A percentile compares a stretch with the other conserved stretches of the same genome.
Evolutionary conservation across 1,140 invertebrate genomes (phyloP).

Genomic region (Paramacrobiotus metropolitanus): DNA sequence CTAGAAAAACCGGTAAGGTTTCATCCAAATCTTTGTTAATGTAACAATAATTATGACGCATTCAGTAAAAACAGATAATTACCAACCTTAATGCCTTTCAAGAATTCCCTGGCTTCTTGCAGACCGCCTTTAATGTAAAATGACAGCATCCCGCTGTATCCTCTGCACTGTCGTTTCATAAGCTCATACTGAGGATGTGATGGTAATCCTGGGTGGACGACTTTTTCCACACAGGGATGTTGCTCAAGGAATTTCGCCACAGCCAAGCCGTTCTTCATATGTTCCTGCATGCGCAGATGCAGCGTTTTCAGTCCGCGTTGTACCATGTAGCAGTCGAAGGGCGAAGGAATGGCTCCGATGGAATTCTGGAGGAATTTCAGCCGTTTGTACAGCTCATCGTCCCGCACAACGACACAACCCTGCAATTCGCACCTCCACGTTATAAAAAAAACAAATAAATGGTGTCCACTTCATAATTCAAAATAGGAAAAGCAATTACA

Average conservation of each 20-base stretch:
- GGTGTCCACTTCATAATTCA: too few species aligned
- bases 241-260: slow-evolving; percentile 54
- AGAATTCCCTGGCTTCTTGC: slow-evolving; percentile 48
- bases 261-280: slow-evolving; percentile 46
- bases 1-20: slow-evolving; percentile 11
- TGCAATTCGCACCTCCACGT: too few species aligned
- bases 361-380: slow-evolving; percentile 71
- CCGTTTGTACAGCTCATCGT: slow-evolving; percentile 40
- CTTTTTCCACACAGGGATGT: slow-evolving; percentile 49
- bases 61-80: background rate
- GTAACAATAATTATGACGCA: background rate
- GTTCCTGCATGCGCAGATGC: slow-evolving; percentile 57
- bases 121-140: slow-evolving; percentile 62
- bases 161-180: slow-evolving; percentile 52
- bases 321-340: slow-evolving; percentile 70
- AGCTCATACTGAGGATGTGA: slow-evolving; percentile 75
- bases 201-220: slow-evolving; percentile 62
- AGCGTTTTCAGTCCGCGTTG: slow-evolving; percentile 58
- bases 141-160: slow-evolving; percentile 74
- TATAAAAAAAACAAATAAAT: too few species aligned
- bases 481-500: too few species aligned
- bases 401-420: slow-evolving; percentile 57
- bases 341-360: slow-evolving; percentile 78
- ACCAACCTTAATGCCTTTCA: slow-evolving; percentile 38
- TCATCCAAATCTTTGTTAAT: background rate